Percentiles rank a stretch among this genome's conserved stretches.
phyloP scores from a whole-genome alignment of 2,888 invertebrate species.

The Strigamia crassipes region DNA sequence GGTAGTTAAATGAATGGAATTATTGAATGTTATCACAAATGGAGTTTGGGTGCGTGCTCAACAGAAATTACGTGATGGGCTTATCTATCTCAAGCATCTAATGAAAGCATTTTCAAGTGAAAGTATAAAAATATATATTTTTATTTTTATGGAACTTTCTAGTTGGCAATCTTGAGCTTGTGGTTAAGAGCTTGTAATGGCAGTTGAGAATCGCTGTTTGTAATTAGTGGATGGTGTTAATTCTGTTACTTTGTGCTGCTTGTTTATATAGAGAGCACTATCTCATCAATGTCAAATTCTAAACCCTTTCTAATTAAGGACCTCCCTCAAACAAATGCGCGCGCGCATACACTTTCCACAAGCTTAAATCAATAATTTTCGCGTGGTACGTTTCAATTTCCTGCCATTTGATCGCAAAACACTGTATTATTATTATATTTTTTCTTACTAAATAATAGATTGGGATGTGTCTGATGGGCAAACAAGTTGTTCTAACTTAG shows the following conservation, averaged over 20 bases:
- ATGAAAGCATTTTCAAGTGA: background rate
- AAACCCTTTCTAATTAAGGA: constrained; percentile 38
- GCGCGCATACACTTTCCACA: constrained; percentile 13
- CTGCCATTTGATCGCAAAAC: background rate
- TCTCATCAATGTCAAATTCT: constrained; percentile 42
- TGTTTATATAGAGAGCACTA: constrained; percentile 18
- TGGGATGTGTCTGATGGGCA: background rate
- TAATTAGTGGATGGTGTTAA: constrained; percentile 39
- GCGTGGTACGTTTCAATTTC: constrained; percentile 1
- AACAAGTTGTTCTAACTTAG: background rate
- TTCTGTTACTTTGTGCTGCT: constrained; percentile 40
- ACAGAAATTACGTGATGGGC: constrained; percentile 28
- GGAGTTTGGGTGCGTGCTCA: constrained; percentile 39
- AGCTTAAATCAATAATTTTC: constrained; percentile 15
- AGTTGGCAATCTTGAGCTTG: constrained; percentile 11
- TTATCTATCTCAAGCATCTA: constrained; percentile 35
- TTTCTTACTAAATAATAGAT: background rate
- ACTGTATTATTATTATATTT: background rate
- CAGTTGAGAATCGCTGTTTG: constrained; percentile 35
- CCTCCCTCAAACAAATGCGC: constrained; percentile 33
- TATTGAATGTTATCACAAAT: constrained; percentile 36
- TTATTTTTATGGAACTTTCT: background rate
- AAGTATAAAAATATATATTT: constrained; percentile 16
- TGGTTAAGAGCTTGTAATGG: background rate
- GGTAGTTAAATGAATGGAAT: constrained; percentile 10